Percentiles rank a stretch among this genome's conserved stretches.
Evolutionary conservation across 2,888 invertebrate genomes (phyloP).

Genomic region (Malachius bipustulatus): DNA sequence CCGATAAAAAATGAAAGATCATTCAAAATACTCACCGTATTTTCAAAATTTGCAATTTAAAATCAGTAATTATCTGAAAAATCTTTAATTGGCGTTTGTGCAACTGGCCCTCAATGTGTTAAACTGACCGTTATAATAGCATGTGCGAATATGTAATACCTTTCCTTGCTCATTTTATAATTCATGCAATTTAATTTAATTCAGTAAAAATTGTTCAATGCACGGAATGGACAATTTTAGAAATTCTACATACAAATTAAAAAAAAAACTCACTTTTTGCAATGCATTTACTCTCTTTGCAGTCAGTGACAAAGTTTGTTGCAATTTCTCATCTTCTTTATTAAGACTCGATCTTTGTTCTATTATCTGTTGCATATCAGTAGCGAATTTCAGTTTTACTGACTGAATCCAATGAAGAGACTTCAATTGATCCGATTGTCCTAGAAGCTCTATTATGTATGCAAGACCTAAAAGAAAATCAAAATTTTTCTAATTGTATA

Average conservation of each 20-base stretch:
- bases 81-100: no score
- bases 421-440: conserved; percentile 76
- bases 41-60: no score
- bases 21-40: no score
- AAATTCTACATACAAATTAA: conserved; percentile 3
- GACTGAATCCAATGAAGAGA: conserved; percentile 92
- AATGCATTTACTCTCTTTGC: conserved; percentile 70
- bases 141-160: no score
- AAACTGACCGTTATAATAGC: no score
- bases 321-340: conserved; percentile 73
- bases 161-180: no score
- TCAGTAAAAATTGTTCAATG: conserved; percentile 5
- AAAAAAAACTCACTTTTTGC: conserved; percentile 38
- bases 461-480: conserved; percentile 50
- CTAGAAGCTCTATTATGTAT: conserved; percentile 80
- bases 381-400: conserved; percentile 58
- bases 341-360: conserved; percentile 41
- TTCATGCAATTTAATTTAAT: conserved; percentile 5
- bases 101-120: no score
- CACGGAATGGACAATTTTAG: no score
- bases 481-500: no score
- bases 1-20: no score
- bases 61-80: no score
- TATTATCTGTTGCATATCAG: conserved; percentile 46
- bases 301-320: conserved; percentile 82